Evolutionary conservation across 2,888 invertebrate genomes (phyloP).

Genomic region (Hyppa rectilinea): DNA sequence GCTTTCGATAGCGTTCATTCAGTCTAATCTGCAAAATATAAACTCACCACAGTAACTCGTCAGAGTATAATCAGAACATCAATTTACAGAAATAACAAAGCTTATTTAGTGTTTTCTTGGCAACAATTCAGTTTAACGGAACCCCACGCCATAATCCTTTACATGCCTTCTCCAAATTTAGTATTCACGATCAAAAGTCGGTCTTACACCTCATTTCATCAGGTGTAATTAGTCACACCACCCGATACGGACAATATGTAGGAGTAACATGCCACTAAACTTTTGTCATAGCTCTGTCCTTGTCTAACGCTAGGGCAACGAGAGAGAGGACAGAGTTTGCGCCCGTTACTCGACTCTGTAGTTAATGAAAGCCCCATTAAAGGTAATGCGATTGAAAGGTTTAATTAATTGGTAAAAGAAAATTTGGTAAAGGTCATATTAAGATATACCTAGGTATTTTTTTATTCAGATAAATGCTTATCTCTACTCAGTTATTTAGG

Average conservation of each 20-base stretch:
- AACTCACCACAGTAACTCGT: too few species aligned
- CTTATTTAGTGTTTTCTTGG: constrained; percentile 17
- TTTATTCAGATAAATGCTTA: neutral
- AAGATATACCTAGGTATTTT: neutral
- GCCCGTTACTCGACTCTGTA: constrained; percentile 67
- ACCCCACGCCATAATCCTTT: constrained; percentile 49
- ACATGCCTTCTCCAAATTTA: constrained; percentile 52
- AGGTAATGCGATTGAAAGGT: constrained; percentile 57
- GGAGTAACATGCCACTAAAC: constrained; percentile 61
- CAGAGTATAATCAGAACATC: constrained; percentile 1
- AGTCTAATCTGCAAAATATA: neutral
- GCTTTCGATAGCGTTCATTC: neutral
- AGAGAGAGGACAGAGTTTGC: constrained; percentile 67
- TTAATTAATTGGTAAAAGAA: constrained; percentile 45
- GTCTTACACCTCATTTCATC: constrained; percentile 63
- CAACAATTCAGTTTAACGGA: constrained; percentile 16
- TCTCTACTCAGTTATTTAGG: neutral
- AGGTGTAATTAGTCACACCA: constrained; percentile 73
- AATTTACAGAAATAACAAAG: constrained; percentile 6
- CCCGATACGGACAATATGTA: constrained; percentile 68
- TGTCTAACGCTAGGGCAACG: constrained; percentile 52
- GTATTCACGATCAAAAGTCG: constrained; percentile 46
- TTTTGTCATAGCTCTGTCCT: constrained; percentile 58
- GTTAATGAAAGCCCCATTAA: constrained; percentile 69
- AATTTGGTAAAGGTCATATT: neutral